phyloP scores from a whole-genome alignment of 1,140 invertebrate species.

The Babylonia areolata region DNA sequence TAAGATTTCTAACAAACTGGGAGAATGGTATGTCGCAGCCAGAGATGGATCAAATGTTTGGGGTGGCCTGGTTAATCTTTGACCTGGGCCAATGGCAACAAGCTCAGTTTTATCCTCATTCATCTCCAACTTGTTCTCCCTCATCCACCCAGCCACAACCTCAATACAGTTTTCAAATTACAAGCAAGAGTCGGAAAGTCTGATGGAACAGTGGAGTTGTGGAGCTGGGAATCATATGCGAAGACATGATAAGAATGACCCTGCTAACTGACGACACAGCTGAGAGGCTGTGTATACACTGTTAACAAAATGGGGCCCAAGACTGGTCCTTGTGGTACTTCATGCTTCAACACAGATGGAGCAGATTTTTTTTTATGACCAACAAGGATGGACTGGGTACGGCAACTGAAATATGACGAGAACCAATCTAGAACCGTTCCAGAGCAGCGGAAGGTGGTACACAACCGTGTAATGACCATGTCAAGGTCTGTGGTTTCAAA shows the following conservation, averaged over 20 bases:
- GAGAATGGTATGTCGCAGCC: too few relatives aligned
- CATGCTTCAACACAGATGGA: not conserved
- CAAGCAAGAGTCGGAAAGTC: not conserved
- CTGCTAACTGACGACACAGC: not conserved
- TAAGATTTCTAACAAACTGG: too few relatives aligned
- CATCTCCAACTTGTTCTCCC: not conserved
- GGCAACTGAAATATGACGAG: not conserved
- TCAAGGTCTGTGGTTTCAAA: slow-evolving; percentile 2
- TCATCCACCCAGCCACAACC: not conserved
- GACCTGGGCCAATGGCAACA: not conserved
- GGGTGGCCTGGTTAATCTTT: too few relatives aligned
- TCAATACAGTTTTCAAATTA: not conserved
- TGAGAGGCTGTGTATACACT: not conserved
- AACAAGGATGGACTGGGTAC: not conserved
- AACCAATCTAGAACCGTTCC: not conserved
- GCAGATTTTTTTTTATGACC: not conserved
- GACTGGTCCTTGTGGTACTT: not conserved
- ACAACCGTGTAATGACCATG: not conserved
- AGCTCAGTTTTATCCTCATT: slow-evolving; percentile 6
- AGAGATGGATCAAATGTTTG: too few relatives aligned
- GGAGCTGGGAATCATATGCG: not conserved
- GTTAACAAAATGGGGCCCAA: not conserved
- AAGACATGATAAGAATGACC: not conserved
- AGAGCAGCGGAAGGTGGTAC: not conserved
- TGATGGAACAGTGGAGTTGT: not conserved